Conservation (phyloP, 2,113 vertebrate species). For the Cyphomyrus plagiostoma region DNA sequence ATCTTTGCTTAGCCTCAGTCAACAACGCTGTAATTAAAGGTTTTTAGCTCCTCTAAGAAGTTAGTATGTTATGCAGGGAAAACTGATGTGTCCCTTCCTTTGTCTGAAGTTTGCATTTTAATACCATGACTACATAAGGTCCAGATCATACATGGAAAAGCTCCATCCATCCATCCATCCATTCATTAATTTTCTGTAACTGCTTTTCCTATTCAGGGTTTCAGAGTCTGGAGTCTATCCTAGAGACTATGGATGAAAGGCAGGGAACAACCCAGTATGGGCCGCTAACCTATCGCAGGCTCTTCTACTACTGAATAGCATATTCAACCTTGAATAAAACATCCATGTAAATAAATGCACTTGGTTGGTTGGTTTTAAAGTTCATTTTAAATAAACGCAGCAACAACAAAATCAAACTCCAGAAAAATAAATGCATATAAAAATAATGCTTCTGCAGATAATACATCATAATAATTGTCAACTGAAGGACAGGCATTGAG, state of each 20-base stretch:
- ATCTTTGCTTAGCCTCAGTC: neutral
- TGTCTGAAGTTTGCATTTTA: neutral
- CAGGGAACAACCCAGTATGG: neutral
- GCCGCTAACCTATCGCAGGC: neutral
- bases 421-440: neutral
- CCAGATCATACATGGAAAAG: neutral
- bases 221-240: neutral
- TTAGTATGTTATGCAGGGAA: neutral
- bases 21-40: neutral
- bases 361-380: neutral
- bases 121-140: neutral
- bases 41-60: neutral
- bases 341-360: neutral
- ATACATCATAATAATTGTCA: neutral
- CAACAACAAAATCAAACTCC: neutral
- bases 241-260: neutral
- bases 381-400: neutral
- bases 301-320: neutral
- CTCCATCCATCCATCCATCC: neutral
- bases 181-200: neutral
- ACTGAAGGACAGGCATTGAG: neutral
- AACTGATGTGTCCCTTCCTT: neutral
- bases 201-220: neutral
- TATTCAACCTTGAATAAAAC: neutral
- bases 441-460: neutral